Conservation (phyloP, 2,113 vertebrate genomes). For the Origma solitaria region DNA sequence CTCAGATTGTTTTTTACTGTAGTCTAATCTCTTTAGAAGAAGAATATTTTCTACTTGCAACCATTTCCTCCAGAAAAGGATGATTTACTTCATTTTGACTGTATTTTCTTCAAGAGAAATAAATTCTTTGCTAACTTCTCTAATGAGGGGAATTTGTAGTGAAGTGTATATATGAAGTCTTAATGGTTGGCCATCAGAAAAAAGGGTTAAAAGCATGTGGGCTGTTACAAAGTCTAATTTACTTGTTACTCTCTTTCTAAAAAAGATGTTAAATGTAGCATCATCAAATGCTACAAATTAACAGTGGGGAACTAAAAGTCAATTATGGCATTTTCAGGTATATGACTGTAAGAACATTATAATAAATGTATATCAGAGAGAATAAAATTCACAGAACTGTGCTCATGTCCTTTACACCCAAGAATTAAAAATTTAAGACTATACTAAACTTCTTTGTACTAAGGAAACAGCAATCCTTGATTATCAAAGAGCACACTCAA, state of each 20-base stretch:
- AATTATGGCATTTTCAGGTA: background rate
- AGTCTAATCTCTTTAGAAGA: background rate
- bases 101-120: background rate
- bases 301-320: background rate
- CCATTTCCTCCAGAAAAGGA: background rate
- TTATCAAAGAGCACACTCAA: background rate
- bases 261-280: background rate
- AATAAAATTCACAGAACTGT: background rate
- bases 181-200: background rate
- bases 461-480: background rate
- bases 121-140: background rate
- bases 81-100: background rate
- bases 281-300: background rate
- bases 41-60: background rate
- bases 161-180: background rate
- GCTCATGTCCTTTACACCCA: background rate
- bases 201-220: background rate
- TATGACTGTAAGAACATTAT: background rate
- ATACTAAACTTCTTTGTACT: background rate
- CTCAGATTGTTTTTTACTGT: background rate
- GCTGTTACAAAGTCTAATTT: background rate
- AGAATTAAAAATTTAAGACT: background rate
- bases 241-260: background rate
- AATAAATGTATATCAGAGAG: background rate
- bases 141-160: background rate